These are phyloP conservation scores for Nothobranchius kuhntae DNA, from an alignment of 2,113 vertebrate genomes.

Conservation along the genomic window DNA sequence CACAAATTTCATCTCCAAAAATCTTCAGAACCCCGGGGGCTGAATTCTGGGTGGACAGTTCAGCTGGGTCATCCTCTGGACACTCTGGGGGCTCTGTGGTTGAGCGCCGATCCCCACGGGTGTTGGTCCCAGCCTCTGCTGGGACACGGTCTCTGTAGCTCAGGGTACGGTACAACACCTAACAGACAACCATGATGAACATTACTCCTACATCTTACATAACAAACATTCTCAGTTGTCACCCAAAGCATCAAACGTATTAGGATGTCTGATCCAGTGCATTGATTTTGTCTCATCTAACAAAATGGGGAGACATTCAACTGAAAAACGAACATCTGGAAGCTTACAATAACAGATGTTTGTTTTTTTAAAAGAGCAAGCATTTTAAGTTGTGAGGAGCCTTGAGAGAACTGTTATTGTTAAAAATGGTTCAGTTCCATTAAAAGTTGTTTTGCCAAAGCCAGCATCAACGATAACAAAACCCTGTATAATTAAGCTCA, in stretches of 20 bases:
- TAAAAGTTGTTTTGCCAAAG: too few species aligned
- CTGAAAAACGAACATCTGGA: not conserved
- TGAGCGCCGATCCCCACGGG: constrained; percentile 73
- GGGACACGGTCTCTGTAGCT: constrained; percentile 87
- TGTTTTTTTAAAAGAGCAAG: not conserved
- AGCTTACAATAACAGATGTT: not conserved
- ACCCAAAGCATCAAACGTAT: not conserved
- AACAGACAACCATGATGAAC: not conserved
- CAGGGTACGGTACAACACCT: constrained; percentile 88
- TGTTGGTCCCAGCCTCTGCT: constrained; percentile 68
- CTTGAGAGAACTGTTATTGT: too few species aligned
- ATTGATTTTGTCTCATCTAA: not conserved
- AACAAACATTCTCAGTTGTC: not conserved
- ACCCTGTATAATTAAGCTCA: too few species aligned
- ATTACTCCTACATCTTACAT: not conserved
- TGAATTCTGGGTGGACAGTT: constrained; percentile 92
- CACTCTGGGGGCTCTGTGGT: constrained; percentile 74
- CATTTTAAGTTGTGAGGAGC: not conserved
- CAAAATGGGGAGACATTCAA: not conserved
- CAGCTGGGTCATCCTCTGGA: constrained; percentile 84
- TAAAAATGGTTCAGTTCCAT: too few species aligned
- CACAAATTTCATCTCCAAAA: constrained; percentile 90
- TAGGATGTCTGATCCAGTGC: not conserved
- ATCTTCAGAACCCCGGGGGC: constrained; percentile 94
- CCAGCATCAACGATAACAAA: too few species aligned